Evolutionary conservation across 2,888 invertebrate genomes (phyloP).

Genomic region (Silvanus unidentatus): DNA sequence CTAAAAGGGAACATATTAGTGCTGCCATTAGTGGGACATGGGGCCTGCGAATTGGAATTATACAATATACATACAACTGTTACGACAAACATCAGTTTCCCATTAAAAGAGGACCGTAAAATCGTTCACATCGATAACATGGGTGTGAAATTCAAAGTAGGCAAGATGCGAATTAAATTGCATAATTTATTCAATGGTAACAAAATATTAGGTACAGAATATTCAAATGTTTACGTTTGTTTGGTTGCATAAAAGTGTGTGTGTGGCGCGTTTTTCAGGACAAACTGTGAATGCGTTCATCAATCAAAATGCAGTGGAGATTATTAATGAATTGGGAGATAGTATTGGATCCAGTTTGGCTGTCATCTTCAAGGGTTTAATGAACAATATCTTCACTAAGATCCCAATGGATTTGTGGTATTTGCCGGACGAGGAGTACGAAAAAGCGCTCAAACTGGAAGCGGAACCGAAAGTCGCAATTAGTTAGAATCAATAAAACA

Average conservation of each 20-base stretch:
- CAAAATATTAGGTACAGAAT: constrained; percentile 49
- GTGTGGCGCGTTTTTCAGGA: constrained; percentile 46
- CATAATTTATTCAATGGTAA: constrained; percentile 60
- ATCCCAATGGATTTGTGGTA: constrained; percentile 55
- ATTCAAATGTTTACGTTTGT: not conserved
- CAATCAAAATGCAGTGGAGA: constrained; percentile 55
- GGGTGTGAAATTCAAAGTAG: constrained; percentile 53
- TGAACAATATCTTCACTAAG: constrained; percentile 55
- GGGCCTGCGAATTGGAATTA: constrained; percentile 51
- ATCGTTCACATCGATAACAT: constrained; percentile 50
- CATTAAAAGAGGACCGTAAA: constrained; percentile 43
- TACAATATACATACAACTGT: constrained; percentile 52
- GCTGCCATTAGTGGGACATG: constrained; percentile 53
- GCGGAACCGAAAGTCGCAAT: not conserved
- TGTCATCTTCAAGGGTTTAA: constrained; percentile 51
- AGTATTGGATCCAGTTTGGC: constrained; percentile 52
- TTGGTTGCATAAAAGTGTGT: constrained; percentile 2
- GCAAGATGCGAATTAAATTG: constrained; percentile 51
- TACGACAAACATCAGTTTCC: constrained; percentile 48
- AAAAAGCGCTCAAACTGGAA: constrained; percentile 17
- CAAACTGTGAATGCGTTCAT: constrained; percentile 54
- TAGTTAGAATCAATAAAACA: not conserved
- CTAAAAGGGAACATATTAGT: constrained; percentile 55
- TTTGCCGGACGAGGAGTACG: constrained; percentile 26
- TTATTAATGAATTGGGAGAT: constrained; percentile 53